Evolutionary conservation across 2,888 invertebrate genomes (phyloP), one percentile per base, ranked within the genome.

Genomic region (Salticus scenicus): DNA sequence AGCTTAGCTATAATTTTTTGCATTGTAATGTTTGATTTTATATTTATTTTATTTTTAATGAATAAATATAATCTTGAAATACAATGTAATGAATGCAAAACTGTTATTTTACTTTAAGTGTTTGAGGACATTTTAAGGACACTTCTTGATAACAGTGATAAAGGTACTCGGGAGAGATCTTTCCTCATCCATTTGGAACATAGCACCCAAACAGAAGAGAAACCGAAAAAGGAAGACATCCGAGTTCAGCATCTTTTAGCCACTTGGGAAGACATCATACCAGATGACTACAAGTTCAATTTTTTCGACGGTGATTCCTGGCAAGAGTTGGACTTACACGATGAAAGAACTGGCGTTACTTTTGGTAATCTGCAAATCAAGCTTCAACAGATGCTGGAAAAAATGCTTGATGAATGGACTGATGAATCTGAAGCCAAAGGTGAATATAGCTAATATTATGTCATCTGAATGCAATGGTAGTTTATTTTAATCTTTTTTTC

Each of bases 131-230:
- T 77, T 12, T 66, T 83, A 0, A 66, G 76, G 1, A 66, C 67
- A 4, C 51, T 83, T 14, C 66, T 76, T 0, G 72, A 73, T n/a
- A 30, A 17, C 14, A 37, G 51, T 12, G 73, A 71, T 7, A 51
- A 31, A 4, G 20, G 1, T 14, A 20, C 72, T 17, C 47, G 28
- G 24, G 20, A 17, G 0, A 41, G 83, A n/a, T 77, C 77, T 0
- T 57, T 83, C n/a, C 72, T 83, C 24, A 27, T 77, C 20, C 83
- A 77, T 10, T 41, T 83, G 17, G 82, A 82, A 31, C 76, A 17
- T 10, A 69, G 76, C 0, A 31, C 76, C 8, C 28, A 66, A 0
- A 30, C 12, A 7, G 42, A 37, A 8, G 20, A 27, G 28, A 73
- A 67, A 12, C 33, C 74, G 0, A 24, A 10, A 1, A 66, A 42